These are phyloP conservation scores for Zophobas atratus DNA, from an alignment of 1,140 invertebrate species.

Conservation along the genomic window DNA sequence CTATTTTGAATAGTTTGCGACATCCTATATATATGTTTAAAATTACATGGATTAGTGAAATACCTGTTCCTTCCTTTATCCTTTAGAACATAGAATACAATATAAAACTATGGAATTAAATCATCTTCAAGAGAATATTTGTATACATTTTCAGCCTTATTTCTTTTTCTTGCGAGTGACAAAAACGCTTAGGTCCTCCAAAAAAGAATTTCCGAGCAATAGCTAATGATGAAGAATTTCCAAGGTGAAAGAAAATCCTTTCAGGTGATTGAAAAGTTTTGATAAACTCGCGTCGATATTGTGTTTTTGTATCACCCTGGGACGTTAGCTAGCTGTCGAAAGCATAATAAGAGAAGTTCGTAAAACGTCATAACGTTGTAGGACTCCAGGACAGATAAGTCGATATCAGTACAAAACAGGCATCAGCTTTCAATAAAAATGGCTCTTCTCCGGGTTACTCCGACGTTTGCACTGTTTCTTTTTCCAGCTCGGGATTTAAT, in stretches of 20 bases:
- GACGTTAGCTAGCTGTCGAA: slow-evolving; percentile 18
- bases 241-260: background rate
- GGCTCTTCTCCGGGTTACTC: slow-evolving; percentile 28
- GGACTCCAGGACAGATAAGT: slow-evolving; percentile 37
- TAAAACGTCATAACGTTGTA: slow-evolving; percentile 43
- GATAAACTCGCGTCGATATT: slow-evolving; percentile 12
- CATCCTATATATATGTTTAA: too few relatives aligned
- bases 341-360: slow-evolving; percentile 40
- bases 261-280: slow-evolving; percentile 25
- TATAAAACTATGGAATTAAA: too few relatives aligned
- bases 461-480: slow-evolving; percentile 37
- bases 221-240: too few relatives aligned
- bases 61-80: too few relatives aligned
- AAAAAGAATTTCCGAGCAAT: background rate
- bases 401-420: slow-evolving; percentile 48
- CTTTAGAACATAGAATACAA: too few relatives aligned
- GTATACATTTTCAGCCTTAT: too few relatives aligned
- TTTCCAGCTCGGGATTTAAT: slow-evolving; percentile 21
- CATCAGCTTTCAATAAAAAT: slow-evolving; percentile 41
- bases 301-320: slow-evolving; percentile 26
- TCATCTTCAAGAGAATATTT: too few relatives aligned
- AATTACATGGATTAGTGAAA: too few relatives aligned
- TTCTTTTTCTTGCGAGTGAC: too few relatives aligned
- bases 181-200: too few relatives aligned
- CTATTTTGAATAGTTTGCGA: too few relatives aligned